A percentile compares a stretch with the other conserved stretches of the same genome.
Conservation (phyloP, 2,888 invertebrate species). For the Ischnura elegans region DNA sequence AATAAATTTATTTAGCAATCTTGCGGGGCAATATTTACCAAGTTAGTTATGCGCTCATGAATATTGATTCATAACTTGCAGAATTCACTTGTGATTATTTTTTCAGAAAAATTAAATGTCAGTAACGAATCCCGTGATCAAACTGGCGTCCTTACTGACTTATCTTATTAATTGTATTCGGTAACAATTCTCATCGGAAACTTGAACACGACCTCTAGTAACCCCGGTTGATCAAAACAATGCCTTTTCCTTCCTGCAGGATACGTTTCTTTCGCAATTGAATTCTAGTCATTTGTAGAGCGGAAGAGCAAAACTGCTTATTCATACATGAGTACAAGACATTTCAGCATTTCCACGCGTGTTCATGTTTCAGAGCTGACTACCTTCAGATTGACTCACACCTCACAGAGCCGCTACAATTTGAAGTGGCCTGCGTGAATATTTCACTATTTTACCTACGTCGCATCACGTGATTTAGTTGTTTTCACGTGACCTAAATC, state of each 20-base stretch:
- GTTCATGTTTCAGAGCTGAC: not conserved
- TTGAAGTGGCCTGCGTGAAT: not conserved
- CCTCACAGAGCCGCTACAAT: not conserved
- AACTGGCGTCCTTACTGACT: too few relatives aligned
- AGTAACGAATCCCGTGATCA: too few relatives aligned
- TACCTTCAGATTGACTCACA: not conserved
- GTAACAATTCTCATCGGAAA: not conserved
- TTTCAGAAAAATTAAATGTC: too few relatives aligned
- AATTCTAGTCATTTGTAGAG: not conserved
- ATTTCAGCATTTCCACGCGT: not conserved
- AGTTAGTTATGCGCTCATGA: too few relatives aligned
- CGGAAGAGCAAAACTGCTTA: constrained; percentile 9
- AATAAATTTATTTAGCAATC: too few relatives aligned
- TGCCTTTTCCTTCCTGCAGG: not conserved
- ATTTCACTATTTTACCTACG: not conserved
- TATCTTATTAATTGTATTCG: too few relatives aligned
- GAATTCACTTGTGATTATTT: too few relatives aligned
- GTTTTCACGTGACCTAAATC: not conserved
- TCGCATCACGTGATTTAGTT: not conserved
- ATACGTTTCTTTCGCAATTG: not conserved
- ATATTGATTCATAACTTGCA: too few relatives aligned
- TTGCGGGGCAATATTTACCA: too few relatives aligned
- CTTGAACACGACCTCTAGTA: not conserved
- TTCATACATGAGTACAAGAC: not conserved
- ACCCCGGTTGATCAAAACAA: not conserved